Base-by-base conservation (phyloP, 2,888 invertebrate species). In the Acutogordius australiensis region DNA sequence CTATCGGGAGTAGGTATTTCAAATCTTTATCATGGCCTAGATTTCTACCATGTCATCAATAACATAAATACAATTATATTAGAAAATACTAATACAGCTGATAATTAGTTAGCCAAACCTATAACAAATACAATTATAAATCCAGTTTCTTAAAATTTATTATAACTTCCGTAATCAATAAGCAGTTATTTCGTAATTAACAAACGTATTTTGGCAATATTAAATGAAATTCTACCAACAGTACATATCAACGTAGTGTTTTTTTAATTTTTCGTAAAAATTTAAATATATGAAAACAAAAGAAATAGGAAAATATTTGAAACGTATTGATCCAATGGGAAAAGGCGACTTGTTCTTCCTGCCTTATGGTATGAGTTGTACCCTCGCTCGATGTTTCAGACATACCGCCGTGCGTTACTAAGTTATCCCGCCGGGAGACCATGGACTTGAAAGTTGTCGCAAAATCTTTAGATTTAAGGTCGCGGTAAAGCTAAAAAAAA, bases 271-370 rank as follows among this genome's bases (percentile, higher is more conserved):
- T 13, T n/a, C n/a, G n/a, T n/a, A n/a, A n/a, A n/a, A n/a, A n/a
- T n/a, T n/a, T n/a, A 37, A 37, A 37, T 37, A 37, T 13, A 37
- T 37, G n/a, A 13, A 37, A 8, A 37, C 27, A 23, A 21, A 56
- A 13, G 8, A 58, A 30, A 8, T 8, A 58, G 28, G 4, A 13
- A 61, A 61, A 60, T 60, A 61, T 4, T 28, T 62, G 64, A 63
- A 64, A 73, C 72, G 69, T 69, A 74, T 94, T 97, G 66, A 97
- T 88, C 94, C 94, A 97, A 65, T 91, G 87, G 60, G 91, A 86
- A 75, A 97, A 97, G 44, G 94, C 94, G 68, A 88, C 78, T 72
- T 90, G 90, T 71, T 97, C 94, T 71, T 70, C 70, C 21, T 69
- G 67, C 57, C 70, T 67, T 28, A 97, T 90, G 1, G 90, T 88